Evolutionary conservation across 2,797 vertebrate genomes (phyloP).

Genomic region (Morus bassanus): DNA sequence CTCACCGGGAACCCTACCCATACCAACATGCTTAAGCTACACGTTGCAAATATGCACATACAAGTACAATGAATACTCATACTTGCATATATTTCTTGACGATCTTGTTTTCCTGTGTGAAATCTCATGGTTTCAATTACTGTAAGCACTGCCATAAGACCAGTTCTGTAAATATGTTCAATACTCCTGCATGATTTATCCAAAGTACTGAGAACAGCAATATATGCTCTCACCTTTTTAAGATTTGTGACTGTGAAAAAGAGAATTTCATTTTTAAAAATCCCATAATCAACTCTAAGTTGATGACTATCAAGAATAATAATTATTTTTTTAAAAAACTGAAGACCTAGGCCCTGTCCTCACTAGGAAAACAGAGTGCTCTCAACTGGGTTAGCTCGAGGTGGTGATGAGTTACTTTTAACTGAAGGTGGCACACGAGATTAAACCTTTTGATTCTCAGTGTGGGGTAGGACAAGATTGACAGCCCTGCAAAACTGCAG

Average conservation of each 20-base stretch:
- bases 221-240: background rate
- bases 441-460: background rate
- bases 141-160: background rate
- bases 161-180: background rate
- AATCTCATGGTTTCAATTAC: background rate
- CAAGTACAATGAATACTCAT: background rate
- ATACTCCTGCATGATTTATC: background rate
- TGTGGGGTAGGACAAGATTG: background rate
- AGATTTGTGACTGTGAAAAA: background rate
- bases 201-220: background rate
- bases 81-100: background rate
- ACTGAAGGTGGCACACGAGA: background rate
- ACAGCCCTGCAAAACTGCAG: background rate
- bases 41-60: background rate
- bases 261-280: background rate
- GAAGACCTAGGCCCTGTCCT: background rate
- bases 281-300: background rate
- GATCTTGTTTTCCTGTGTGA: background rate
- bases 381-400: background rate
- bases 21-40: background rate
- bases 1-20: background rate
- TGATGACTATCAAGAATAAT: background rate
- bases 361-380: background rate
- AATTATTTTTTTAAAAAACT: background rate
- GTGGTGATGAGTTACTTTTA: background rate